Conservation (phyloP, 2,113 vertebrate species). For the Neoarius graeffei region DNA sequence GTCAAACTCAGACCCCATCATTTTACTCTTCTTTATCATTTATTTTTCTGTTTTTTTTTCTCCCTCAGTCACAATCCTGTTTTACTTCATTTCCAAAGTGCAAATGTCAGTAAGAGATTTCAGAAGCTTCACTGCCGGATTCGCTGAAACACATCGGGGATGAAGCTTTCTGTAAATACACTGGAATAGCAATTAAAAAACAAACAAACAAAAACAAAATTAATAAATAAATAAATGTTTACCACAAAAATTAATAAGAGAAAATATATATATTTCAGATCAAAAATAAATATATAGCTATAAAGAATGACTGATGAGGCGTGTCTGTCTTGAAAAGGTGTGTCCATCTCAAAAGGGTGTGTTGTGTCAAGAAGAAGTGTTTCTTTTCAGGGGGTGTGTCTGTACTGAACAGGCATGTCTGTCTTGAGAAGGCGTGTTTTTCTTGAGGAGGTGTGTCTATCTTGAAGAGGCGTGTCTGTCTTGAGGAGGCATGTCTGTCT, state of each 20-base stretch:
- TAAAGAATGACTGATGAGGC: not conserved
- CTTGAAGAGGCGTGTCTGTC: too few species aligned
- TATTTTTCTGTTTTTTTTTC: not conserved
- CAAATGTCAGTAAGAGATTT: conserved; percentile 20
- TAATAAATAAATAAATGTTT: not conserved
- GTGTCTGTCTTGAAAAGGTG: not conserved
- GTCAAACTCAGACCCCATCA: conserved; percentile 10
- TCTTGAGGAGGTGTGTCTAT: not conserved
- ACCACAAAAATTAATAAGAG: not conserved
- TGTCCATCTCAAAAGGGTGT: not conserved
- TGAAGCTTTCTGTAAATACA: not conserved
- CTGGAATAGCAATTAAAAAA: not conserved
- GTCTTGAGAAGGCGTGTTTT: not conserved
- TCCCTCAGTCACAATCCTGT: not conserved
- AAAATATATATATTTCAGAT: not conserved
- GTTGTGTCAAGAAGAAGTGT: not conserved
- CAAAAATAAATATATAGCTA: not conserved
- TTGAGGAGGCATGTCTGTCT: too few species aligned
- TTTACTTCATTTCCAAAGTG: not conserved
- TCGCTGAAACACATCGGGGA: not conserved
- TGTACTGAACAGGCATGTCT: not conserved
- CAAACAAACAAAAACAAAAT: not conserved
- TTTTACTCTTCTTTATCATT: not conserved
- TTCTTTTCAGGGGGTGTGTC: not conserved
- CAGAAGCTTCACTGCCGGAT: not conserved